Evolutionary conservation across 2,797 vertebrate genomes (phyloP).

Genomic region (Luscinia luscinia): DNA sequence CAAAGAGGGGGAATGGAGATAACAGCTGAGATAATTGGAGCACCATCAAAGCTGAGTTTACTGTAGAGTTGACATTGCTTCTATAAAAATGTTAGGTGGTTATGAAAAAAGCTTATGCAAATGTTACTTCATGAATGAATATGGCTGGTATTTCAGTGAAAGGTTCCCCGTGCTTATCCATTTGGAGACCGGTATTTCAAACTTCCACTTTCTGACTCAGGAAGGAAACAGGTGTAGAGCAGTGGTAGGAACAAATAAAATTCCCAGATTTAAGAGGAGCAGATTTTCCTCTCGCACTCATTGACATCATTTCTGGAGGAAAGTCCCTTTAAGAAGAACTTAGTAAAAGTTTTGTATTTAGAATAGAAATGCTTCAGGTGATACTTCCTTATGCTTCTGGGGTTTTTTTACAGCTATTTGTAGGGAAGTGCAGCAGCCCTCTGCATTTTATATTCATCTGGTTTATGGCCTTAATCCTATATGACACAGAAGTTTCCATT

Average conservation of each 20-base stretch:
- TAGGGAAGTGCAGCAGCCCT: not conserved
- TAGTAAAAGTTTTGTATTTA: not conserved
- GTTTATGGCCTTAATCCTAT: constrained; percentile 9
- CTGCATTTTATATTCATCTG: not conserved
- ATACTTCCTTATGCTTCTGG: not conserved
- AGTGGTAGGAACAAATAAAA: not conserved
- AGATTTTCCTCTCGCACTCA: accelerated
- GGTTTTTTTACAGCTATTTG: not conserved
- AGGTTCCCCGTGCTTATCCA: not conserved
- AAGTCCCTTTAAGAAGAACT: not conserved
- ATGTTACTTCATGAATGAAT: not conserved
- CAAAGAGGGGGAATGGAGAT: not conserved
- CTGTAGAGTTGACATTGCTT: not conserved
- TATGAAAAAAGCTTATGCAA: constrained; percentile 25
- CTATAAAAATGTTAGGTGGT: constrained; percentile 33
- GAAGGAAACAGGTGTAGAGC: constrained; percentile 10
- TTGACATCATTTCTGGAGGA: not conserved
- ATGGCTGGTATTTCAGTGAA: not conserved
- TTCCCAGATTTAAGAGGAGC: not conserved
- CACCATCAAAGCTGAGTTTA: not conserved
- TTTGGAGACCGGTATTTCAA: not conserved
- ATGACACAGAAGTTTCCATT: constrained; percentile 39
- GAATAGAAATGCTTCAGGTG: not conserved
- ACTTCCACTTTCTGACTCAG: not conserved
- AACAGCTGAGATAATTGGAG: not conserved